Evolutionary conservation across 2,888 invertebrate species (phyloP), one percentile per base, ranked within the genome.

Genomic region (Alentia gelatinosa): DNA sequence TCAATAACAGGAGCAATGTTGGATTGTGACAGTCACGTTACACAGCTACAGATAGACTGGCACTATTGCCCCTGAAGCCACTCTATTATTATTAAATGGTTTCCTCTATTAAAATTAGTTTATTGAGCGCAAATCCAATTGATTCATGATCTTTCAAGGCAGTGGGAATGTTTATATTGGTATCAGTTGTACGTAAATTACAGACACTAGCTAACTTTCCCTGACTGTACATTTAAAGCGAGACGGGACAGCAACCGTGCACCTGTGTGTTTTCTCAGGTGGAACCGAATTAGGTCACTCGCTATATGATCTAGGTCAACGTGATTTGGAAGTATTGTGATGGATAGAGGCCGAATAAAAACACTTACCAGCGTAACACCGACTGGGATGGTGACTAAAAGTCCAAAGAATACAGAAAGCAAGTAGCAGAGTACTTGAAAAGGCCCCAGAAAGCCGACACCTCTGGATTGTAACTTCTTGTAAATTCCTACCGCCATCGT

Each of bases 341-440:
- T 1, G 23, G 9, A 1, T 30, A 26, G 19, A 86, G 19, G 7
- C 9, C 23, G 56, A 47, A 7, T 35, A 84, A 56, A 35, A 9
- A 33, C 15, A 89, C 93, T 91, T 86, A 93, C 93, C 91, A 93
- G 56, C 26, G 92, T 91, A 33, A 93, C 90, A 89, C 93, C 93
- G 50, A 93, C 83, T 26, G 93, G 92, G 26, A 93, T 90, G 42
- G 84, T 90, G 42, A 92, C 91, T 26, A 91, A 90, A 84, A 91
- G 89, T 39, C 92, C 91, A 12, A 92, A 74, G 68, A 92, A 90
- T 26, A 91, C 89, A 15, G 92, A 86, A 19, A 35, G 37, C 9
- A 56, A 56, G 63, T 89, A 89, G 37, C 50, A 63, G 26, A 89
- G 15, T 23, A n/a, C 19, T 89, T 89, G 89, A 35, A 63, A 89